phyloP scores from a whole-genome alignment of 1,140 invertebrate genomes.

The Dreissena polymorpha region DNA sequence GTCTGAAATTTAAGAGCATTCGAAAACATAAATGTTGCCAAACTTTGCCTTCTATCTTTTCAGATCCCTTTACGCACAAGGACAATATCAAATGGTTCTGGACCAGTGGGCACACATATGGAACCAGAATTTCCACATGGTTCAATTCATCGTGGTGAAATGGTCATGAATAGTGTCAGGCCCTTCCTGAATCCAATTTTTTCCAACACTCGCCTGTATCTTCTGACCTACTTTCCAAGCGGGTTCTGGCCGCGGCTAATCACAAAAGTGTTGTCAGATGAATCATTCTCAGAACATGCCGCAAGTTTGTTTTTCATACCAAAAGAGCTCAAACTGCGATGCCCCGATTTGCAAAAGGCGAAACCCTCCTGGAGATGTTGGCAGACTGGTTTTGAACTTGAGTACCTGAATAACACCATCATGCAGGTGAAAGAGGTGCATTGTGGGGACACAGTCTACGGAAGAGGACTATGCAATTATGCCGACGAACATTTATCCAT shows the following conservation, averaged over 20 bases:
- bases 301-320: conserved; percentile 64
- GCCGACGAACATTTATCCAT: conserved; percentile 70
- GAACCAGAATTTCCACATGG: too few species aligned
- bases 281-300: conserved; percentile 74
- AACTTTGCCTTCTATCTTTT: too few species aligned
- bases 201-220: conserved; percentile 79
- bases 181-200: conserved; percentile 70
- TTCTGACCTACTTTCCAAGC: conserved; percentile 97
- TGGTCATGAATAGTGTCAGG: conserved; percentile 57
- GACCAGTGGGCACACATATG: too few species aligned
- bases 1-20: too few species aligned
- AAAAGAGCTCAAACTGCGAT: conserved; percentile 56
- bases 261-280: conserved; percentile 94
- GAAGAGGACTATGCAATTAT: conserved; percentile 81
- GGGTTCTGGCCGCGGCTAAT: conserved; percentile 99
- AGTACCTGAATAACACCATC: conserved; percentile 83
- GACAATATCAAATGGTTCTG: too few species aligned
- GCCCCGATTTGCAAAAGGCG: conserved; percentile 58
- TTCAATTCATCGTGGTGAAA: background rate
- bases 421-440: conserved; percentile 70
- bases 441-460: conserved; percentile 40
- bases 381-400: conserved; percentile 95
- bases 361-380: conserved; percentile 95
- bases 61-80: too few species aligned
- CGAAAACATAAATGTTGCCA: too few species aligned